Evolutionary conservation across 1,140 invertebrate genomes (phyloP).

Genomic region (Platyura marginata): DNA sequence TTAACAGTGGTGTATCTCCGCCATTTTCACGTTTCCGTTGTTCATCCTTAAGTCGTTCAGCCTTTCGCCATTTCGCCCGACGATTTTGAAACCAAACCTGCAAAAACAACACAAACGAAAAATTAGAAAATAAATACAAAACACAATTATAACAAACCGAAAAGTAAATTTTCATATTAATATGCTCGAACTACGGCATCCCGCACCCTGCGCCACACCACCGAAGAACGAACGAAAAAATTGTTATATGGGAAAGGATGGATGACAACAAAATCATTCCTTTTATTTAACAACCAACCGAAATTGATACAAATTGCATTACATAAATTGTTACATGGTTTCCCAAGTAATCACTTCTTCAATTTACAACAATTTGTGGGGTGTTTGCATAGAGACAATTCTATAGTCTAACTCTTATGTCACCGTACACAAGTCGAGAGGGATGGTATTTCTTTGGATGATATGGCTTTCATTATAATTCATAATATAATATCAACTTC

Average conservation of each 20-base stretch:
- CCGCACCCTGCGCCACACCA: background rate
- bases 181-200: background rate
- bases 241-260: too few species aligned
- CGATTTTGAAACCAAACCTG: constrained; percentile 94
- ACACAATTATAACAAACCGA: too few species aligned
- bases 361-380: background rate
- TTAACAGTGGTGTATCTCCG: constrained; percentile 29
- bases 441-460: too few species aligned
- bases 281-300: background rate
- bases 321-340: background rate
- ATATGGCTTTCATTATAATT: background rate
- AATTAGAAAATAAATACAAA: background rate
- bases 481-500: background rate
- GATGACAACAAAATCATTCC: background rate
- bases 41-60: constrained; percentile 75
- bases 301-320: background rate
- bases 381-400: background rate
- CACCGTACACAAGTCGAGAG: too few species aligned
- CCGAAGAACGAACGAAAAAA: background rate
- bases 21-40: constrained; percentile 63
- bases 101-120: constrained; percentile 9
- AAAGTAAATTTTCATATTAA: background rate
- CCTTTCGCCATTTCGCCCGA: constrained; percentile 84
- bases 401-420: too few species aligned
- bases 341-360: background rate